Conservation (phyloP, 2,797 vertebrate species). For the Sebastes flavidus region DNA sequence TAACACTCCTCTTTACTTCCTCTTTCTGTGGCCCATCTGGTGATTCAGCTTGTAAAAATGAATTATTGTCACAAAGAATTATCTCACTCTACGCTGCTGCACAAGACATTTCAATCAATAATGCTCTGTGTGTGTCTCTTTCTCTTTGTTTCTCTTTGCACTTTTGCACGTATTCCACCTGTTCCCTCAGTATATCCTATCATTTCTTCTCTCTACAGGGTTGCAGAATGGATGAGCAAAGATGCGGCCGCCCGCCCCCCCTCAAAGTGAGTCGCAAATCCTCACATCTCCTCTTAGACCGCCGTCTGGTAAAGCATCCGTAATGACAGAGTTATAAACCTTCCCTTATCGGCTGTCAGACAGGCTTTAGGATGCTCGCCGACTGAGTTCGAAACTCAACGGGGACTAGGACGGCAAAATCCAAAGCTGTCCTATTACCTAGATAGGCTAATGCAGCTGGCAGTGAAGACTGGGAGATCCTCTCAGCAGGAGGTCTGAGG, state of each 20-base stretch:
- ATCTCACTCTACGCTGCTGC: not conserved
- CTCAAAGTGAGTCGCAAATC: constrained; percentile 77
- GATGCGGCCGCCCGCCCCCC: constrained; percentile 79
- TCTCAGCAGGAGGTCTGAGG: constrained; percentile 5
- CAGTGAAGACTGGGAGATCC: not conserved
- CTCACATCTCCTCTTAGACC: constrained; percentile 38
- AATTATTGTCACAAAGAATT: constrained; percentile 13
- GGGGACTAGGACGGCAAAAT: constrained; percentile 22
- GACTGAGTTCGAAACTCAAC: constrained; percentile 42
- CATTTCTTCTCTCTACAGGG: constrained; percentile 73
- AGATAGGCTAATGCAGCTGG: constrained; percentile 7
- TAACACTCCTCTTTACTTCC: constrained; percentile 45
- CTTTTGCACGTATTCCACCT: constrained; percentile 14
- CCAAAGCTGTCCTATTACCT: constrained; percentile 40
- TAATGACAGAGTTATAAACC: constrained; percentile 58
- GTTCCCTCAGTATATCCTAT: constrained; percentile 9
- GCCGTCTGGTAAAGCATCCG: constrained; percentile 45
- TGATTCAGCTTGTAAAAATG: constrained; percentile 39
- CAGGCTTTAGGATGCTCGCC: constrained; percentile 61
- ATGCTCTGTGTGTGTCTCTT: not conserved
- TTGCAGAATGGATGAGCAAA: constrained; percentile 93
- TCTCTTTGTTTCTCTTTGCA: not conserved
- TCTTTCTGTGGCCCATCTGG: constrained; percentile 42
- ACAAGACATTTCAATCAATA: not conserved
- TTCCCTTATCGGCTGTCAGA: constrained; percentile 72